Base-by-base conservation (phyloP, 1,140 invertebrate genomes). In the Artemia franciscana region DNA sequence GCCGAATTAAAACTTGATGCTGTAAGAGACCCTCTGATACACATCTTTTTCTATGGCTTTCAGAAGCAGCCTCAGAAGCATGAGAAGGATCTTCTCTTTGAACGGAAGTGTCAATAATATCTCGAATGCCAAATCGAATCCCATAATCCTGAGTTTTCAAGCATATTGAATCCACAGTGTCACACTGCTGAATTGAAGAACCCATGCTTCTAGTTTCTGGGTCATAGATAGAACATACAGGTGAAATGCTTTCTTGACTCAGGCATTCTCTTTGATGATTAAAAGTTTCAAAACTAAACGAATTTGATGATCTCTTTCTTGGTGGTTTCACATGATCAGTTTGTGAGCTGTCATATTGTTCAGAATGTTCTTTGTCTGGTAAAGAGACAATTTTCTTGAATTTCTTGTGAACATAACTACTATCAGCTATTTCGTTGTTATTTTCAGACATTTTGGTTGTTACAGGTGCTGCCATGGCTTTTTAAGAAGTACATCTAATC, bases 361-460 rank as follows among this genome's bases (percentile, higher is more conserved):
- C 39, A 3, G 39, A 12, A 15, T 12, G 39, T 15, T 12, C 39
- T 3, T 51, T 18, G 39, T 51, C 12, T 3, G 12, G 39, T 12
- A 51, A 18, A 15, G 65, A 28, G 7, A 66, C 69, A 58, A 67
- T 80, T 71, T 88, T 88, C 74, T 91, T 89, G 72, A 91, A 91
- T 72, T 90, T 91, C 71, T 91, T 91, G 71, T 91, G 86, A 73
- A 87, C 76, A 76, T 91, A 91, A 69, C 83, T 85, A 60, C 21
- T 51, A 18, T 51, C 39, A 51, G 39, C 21, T 51, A 51, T 51
- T 51, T 12, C 21, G 2, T 15, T 15, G 21, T 51, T 51, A 18
- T 51, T 51, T 12, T 51, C 21, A 51, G 39, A 51, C 39, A 51
- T 51, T 18, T 51, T 12, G n/a, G n/a, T n/a, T n/a, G n/a, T n/a